Evolutionary conservation across 1,140 invertebrate genomes (phyloP), one percentile per base, ranked within the genome.

Genomic region (Drosophila micromelanica): DNA sequence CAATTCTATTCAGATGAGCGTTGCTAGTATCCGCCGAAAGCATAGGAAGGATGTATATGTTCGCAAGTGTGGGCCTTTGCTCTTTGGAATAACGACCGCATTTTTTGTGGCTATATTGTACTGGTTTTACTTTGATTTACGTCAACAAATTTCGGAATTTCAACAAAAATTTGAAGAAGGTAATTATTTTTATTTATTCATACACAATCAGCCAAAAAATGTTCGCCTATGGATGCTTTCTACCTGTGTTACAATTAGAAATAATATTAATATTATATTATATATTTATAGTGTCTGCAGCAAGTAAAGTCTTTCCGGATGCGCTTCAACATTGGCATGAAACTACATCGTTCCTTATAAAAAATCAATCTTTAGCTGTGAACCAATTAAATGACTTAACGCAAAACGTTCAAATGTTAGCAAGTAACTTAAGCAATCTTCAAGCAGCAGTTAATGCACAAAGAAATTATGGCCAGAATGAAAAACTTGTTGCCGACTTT

Each of bases 291-390:
- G 94, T 94, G 32, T 94, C 94, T 59, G 93, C 93, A 12, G 94
- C 93, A 43, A 95, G 92, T 80, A 93, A 94, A 91, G 93, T 93
- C 54, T 92, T 95, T 70, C 94, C 94, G 11, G 94, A 95, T 65
- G 93, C 93, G 13, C 76, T 95, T 17, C 94, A 95, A 69, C 93
- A 94, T 77, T 95, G 93, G 80, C 94, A 95, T 73, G 94, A 94
- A n/a, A 81, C 94, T 11, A 93, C 94, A 20, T 93, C 92, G 80
- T 93, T 93, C 62, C 91, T 95, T 12, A 93, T 94, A 49, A 93
- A 93, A 56, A 95, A 95, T 87, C 94, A 95, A 81, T 94, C 93
- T 0, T 62, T 59, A 20, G 73, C 90, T 30, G 59, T 75, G 43
- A 55, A 56, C 6, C 81, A 89, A 43, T 63, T 92, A 55, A 69